Base-by-base conservation (phyloP, 2,797 vertebrate species). In the Carcharodon carcharias region DNA sequence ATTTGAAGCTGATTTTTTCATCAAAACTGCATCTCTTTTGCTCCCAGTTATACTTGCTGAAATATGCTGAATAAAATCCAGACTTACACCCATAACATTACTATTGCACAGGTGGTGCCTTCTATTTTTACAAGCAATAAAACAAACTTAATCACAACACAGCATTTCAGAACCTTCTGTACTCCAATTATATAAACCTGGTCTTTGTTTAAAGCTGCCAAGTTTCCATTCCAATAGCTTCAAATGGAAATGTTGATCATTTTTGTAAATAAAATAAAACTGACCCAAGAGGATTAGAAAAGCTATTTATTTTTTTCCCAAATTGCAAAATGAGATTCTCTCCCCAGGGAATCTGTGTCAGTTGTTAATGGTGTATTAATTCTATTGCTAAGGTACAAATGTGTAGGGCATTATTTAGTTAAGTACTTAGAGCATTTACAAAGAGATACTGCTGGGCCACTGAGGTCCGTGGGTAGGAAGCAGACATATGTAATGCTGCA, bases 151-250 rank as follows among this genome's bases (percentile, higher is more conserved):
- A 91, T 61, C 88, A 35, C 56, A 91, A 91, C 56, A 89, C 87
- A 89, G 31, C 31, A 91, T 91, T 63, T 67, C 61, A 67, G 91
- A 45, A 65, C 61, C n/a, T 67, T 6, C n/a, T 65, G 23, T 11
- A 21, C 23, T 26, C 18, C 16, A 93, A 40, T 93, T 21, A 93
- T 26, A 40, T 23, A 18, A 93, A 65, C 16, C 11, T 40, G 16
- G 23, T 40, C 40, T 67, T 45, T 23, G 23, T 12, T 26, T 93
- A 45, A 93, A 67, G 91, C 4, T 12, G 91, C 91, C 91, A 93
- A 93, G 91, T 93, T 93, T 93, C 61, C 91, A 93, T 67, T 61
- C 23, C 63, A 67, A 12, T 67, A 93, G 31, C 63, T 67, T 61
- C 91, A 93, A 63, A 65, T 67, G 91, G n/a, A 93, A 93, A 93